phyloP scores from a whole-genome alignment of 2,113 vertebrate species.

The Pholis gunnellus region DNA sequence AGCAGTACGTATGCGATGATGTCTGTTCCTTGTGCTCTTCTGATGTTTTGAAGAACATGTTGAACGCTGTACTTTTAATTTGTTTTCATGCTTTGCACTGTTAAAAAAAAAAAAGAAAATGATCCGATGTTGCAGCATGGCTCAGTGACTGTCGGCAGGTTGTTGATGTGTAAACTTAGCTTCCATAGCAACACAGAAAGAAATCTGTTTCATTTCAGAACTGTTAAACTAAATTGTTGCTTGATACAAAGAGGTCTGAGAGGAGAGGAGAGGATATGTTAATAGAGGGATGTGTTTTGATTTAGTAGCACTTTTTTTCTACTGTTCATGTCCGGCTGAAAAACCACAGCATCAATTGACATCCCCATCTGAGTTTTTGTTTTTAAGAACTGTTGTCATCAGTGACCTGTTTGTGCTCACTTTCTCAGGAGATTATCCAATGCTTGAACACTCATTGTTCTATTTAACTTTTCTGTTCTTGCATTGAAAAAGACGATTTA shows the following conservation, averaged over 20 bases:
- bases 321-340: not conserved
- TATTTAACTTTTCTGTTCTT: conserved; percentile 23
- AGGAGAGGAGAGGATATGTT: not conserved
- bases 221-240: not conserved
- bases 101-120: not conserved
- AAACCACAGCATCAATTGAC: not conserved
- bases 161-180: not conserved
- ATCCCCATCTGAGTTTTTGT: not conserved
- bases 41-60: not conserved
- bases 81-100: conserved; percentile 6
- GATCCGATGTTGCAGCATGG: not conserved
- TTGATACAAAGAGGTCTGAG: not conserved
- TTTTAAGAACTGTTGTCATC: not conserved
- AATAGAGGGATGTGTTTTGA: conserved; percentile 1
- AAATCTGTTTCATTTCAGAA: not conserved
- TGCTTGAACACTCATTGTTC: conserved; percentile 25
- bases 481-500: conserved; percentile 27
- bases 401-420: conserved; percentile 18
- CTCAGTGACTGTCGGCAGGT: not conserved
- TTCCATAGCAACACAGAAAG: not conserved
- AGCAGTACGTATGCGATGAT: conserved; percentile 9
- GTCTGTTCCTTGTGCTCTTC: not conserved
- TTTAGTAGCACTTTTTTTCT: not conserved
- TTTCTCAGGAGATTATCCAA: conserved; percentile 45
- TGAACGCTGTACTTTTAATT: not conserved